phyloP scores from a whole-genome alignment of 1,140 invertebrate genomes.

The Batillaria attramentaria region DNA sequence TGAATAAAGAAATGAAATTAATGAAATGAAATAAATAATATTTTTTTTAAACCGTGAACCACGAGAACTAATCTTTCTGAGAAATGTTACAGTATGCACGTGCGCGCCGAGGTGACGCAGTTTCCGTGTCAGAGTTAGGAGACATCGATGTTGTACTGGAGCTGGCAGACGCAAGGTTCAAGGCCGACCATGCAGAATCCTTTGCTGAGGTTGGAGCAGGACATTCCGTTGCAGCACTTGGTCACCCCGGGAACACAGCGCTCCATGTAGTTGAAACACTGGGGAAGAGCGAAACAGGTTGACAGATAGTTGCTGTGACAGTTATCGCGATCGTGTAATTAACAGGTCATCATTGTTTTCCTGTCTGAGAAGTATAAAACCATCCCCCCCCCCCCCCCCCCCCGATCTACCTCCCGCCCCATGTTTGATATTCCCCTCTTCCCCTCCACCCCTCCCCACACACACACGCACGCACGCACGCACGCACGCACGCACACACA shows the following conservation, averaged over 20 bases:
- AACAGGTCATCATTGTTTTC: too few species aligned
- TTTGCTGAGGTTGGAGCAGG: conserved; percentile 38
- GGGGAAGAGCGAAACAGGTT: neutral
- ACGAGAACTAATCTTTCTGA: neutral
- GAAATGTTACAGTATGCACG: neutral
- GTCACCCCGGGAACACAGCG: conserved; percentile 37
- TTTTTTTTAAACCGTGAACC: neutral
- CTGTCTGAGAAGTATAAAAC: too few species aligned
- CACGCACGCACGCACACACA: too few species aligned
- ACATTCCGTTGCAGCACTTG: conserved; percentile 36
- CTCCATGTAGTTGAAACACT: conserved; percentile 48
- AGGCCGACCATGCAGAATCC: conserved; percentile 45
- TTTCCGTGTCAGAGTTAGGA: neutral
- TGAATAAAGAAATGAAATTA: neutral
- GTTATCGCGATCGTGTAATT: too few species aligned
- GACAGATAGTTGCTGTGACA: too few species aligned
- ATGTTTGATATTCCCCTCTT: too few species aligned
- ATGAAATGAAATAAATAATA: neutral
- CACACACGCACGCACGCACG: too few species aligned
- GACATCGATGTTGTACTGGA: conserved; percentile 6
- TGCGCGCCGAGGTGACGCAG: neutral
- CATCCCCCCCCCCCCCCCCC: too few species aligned
- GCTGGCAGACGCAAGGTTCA: conserved; percentile 43
- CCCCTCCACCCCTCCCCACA: too few species aligned
- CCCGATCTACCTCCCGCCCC: too few species aligned